A percentile compares a stretch with the other conserved stretches of the same genome.
phyloP scores from a whole-genome alignment of 2,888 invertebrate species.

The Phyto melanocephala region DNA sequence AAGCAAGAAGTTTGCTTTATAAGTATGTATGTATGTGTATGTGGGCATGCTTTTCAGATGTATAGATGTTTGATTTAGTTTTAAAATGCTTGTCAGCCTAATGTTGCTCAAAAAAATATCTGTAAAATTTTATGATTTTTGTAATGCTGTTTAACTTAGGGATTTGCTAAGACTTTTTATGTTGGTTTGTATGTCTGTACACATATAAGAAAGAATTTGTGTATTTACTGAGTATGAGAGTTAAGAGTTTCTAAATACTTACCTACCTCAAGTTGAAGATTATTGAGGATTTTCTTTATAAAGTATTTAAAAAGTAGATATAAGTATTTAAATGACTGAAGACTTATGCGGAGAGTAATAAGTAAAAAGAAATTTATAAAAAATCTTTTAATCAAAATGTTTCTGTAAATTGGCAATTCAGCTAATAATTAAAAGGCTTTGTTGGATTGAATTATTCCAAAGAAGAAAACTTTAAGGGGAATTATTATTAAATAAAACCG shows the following conservation, averaged over 20 bases:
- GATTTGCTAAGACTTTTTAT: background rate
- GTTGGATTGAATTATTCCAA: too few species aligned
- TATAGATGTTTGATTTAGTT: background rate
- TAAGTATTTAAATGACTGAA: background rate
- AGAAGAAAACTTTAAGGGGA: too few species aligned
- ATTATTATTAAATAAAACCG: too few species aligned
- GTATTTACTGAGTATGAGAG: background rate
- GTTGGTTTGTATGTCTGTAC: background rate
- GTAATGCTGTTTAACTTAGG: background rate
- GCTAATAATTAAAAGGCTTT: too few species aligned
- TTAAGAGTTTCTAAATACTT: conserved; percentile 39
- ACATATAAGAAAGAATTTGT: too few species aligned
- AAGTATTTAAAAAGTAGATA: background rate
- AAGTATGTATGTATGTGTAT: background rate
- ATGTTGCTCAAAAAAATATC: background rate
- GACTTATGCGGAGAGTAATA: background rate
- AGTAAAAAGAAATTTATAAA: too few species aligned
- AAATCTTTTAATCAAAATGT: too few species aligned
- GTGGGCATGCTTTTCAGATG: background rate
- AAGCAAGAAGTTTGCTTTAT: background rate
- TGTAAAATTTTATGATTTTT: conserved; percentile 4
- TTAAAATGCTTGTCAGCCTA: background rate
- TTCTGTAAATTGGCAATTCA: too few species aligned
- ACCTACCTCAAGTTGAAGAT: conserved; percentile 60
- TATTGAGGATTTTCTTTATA: conserved; percentile 53